Evolutionary conservation across 2,888 invertebrate genomes (phyloP).

Genomic region (Pycnomerus fuliginosus): DNA sequence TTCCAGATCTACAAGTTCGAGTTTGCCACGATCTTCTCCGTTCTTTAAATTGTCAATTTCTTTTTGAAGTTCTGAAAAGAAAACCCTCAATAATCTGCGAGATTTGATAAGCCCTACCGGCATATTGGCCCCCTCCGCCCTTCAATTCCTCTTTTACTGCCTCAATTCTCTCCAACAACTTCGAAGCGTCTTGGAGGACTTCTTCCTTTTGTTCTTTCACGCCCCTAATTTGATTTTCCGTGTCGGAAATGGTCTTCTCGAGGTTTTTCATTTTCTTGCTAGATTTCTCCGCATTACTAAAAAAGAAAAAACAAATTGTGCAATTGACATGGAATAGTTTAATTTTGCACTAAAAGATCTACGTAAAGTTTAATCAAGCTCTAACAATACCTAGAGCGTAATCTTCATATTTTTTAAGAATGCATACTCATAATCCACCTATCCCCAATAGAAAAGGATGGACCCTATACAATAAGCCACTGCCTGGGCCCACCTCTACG

Average conservation of each 20-base stretch:
- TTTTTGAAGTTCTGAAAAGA: constrained; percentile 56
- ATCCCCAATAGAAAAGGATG: too few relatives aligned
- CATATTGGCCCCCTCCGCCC: constrained; percentile 59
- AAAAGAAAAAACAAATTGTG: constrained; percentile 6
- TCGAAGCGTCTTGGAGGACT: constrained; percentile 58
- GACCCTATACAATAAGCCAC: too few relatives aligned
- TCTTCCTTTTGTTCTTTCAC: constrained; percentile 61
- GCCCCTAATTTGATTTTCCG: constrained; percentile 64
- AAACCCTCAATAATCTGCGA: neutral
- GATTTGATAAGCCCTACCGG: constrained; percentile 41
- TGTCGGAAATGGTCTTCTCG: constrained; percentile 68
- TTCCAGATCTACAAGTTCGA: constrained; percentile 72
- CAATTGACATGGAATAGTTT: too few relatives aligned
- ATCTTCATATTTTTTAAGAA: too few relatives aligned
- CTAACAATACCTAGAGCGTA: too few relatives aligned
- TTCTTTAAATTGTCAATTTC: constrained; percentile 63
- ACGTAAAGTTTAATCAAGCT: too few relatives aligned
- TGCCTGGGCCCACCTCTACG: too few relatives aligned
- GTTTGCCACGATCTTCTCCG: constrained; percentile 68
- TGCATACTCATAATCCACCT: too few relatives aligned
- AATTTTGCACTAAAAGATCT: too few relatives aligned
- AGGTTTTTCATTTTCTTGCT: constrained; percentile 73
- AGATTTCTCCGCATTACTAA: constrained; percentile 73
- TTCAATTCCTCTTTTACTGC: constrained; percentile 60
- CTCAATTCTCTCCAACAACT: constrained; percentile 58